phyloP scores from a whole-genome alignment of 1,140 invertebrate species.

The Drosophila sucinea region DNA sequence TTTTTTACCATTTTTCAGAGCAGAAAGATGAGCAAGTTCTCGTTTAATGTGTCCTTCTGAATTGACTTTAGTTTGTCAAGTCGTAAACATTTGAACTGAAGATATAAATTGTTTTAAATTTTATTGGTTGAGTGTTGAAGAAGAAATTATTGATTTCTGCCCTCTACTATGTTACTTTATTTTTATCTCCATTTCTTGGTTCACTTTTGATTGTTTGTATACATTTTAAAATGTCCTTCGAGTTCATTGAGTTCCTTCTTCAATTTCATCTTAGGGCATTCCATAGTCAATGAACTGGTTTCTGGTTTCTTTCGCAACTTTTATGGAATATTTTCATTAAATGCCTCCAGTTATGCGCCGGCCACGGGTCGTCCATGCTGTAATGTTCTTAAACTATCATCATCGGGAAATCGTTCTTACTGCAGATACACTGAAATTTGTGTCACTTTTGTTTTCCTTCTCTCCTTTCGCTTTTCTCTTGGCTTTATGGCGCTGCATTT shows the following conservation, averaged over 20 bases:
- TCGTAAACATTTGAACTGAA: too few species aligned
- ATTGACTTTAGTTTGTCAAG: too few species aligned
- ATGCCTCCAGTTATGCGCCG: constrained; percentile 22
- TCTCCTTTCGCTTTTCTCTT: neutral
- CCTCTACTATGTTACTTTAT: too few species aligned
- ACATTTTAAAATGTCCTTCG: too few species aligned
- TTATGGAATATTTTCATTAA: constrained; percentile 20
- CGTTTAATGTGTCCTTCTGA: too few species aligned
- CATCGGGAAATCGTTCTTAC: constrained; percentile 38
- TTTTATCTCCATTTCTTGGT: too few species aligned
- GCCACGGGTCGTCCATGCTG: neutral
- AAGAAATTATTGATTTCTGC: too few species aligned
- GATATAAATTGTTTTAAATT: too few species aligned
- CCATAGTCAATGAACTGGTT: neutral
- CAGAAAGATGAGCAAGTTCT: too few species aligned
- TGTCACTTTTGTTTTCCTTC: constrained; percentile 24
- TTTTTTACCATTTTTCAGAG: too few species aligned
- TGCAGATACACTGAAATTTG: constrained; percentile 30
- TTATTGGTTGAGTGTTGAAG: too few species aligned
- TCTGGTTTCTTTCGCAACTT: neutral
- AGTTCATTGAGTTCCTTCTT: neutral
- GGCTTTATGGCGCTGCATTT: constrained; percentile 61
- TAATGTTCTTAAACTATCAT: constrained; percentile 19
- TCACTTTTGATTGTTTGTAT: too few species aligned
- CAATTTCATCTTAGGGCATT: neutral